Conservation (phyloP, 2,113 vertebrate genomes). For the Marcusenius ussheri region DNA sequence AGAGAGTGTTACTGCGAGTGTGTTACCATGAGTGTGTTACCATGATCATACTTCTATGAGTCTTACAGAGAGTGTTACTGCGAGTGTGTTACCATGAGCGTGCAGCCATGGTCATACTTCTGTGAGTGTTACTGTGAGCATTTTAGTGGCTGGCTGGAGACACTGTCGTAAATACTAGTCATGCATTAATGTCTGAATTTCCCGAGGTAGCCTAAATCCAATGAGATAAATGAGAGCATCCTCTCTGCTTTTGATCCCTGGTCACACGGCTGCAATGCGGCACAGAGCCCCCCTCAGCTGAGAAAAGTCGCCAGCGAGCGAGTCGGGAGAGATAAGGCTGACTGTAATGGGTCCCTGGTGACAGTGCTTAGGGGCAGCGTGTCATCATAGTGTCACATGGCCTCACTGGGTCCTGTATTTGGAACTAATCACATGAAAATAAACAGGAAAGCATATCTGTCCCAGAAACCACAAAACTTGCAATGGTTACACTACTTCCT, state of each 20-base stretch:
- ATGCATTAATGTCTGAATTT: neutral
- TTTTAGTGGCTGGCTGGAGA: neutral
- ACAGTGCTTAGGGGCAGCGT: neutral
- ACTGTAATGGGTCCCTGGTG: neutral
- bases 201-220: neutral
- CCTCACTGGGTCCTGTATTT: neutral
- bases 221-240: neutral
- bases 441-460: neutral
- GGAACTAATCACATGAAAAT: neutral
- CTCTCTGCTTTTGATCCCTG: neutral
- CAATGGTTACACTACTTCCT: neutral
- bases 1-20: too few species aligned
- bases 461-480: neutral
- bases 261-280: neutral
- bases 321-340: neutral
- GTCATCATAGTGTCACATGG: neutral
- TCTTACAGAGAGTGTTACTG: too few species aligned
- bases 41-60: too few species aligned
- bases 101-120: too few species aligned
- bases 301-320: neutral
- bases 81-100: too few species aligned
- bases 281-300: neutral
- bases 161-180: neutral
- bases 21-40: too few species aligned
- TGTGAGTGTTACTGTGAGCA: too few species aligned